phyloP scores from a whole-genome alignment of 2,888 invertebrate species.

The Pomacea canaliculata region DNA sequence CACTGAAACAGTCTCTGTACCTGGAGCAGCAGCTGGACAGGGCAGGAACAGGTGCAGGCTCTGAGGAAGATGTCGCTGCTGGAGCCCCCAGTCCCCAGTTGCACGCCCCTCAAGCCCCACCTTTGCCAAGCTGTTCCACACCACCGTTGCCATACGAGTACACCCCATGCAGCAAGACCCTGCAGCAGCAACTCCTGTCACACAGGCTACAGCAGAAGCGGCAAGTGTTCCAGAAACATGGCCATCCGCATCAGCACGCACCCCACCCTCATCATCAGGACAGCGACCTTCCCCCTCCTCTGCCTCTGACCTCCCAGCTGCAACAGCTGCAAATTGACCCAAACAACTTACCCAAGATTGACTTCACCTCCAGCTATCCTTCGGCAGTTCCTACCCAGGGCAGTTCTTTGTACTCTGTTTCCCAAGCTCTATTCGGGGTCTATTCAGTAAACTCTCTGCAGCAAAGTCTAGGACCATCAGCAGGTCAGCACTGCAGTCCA shows the following conservation, averaged over 20 bases:
- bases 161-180: conserved; percentile 49
- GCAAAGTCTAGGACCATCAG: not conserved
- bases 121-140: not conserved
- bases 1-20: conserved; percentile 61
- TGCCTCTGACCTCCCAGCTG: conserved; percentile 74
- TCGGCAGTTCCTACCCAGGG: not conserved
- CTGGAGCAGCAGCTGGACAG: conserved; percentile 65
- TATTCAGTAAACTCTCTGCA: not conserved
- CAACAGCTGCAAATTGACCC: conserved; percentile 66
- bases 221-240: conserved; percentile 82
- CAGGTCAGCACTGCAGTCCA: not conserved
- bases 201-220: conserved; percentile 87
- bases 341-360: conserved; percentile 73
- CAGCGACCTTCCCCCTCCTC: conserved; percentile 13
- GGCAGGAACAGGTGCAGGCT: conserved; percentile 13
- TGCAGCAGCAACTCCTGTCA: conserved; percentile 84
- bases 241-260: not conserved
- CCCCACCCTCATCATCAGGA: conserved; percentile 13
- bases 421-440: not conserved
- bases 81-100: not conserved
- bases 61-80: conserved; percentile 30
- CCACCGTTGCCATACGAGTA: not conserved
- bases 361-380: conserved; percentile 18
- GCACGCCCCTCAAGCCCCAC: conserved; percentile 9
- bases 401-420: not conserved